phyloP scores from a whole-genome alignment of 2,888 invertebrate species.

The Zootermopsis nevadensis region DNA sequence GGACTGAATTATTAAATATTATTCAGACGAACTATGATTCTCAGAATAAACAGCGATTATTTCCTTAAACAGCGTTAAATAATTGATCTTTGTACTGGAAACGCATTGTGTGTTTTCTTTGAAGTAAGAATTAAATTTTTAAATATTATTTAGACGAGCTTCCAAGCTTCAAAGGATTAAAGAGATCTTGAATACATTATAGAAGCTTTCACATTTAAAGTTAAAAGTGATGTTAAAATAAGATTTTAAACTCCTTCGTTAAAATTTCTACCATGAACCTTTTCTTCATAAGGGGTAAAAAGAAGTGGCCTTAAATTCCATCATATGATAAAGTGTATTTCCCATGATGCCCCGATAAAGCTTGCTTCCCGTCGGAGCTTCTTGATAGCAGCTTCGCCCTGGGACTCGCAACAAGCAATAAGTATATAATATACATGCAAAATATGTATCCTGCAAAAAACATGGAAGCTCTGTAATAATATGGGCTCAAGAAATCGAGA shows the following conservation, averaged over 20 bases:
- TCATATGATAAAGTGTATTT: conserved; percentile 7
- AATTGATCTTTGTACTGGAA: too few relatives aligned
- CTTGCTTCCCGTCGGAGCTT: not conserved
- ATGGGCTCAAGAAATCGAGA: not conserved
- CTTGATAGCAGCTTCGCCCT: not conserved
- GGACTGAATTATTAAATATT: too few relatives aligned
- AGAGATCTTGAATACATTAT: not conserved
- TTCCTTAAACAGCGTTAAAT: too few relatives aligned
- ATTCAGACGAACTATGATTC: too few relatives aligned
- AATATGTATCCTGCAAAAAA: conserved; percentile 13
- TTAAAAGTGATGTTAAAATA: not conserved
- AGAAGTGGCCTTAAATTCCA: not conserved
- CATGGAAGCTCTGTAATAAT: conserved; percentile 1
- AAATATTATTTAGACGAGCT: too few relatives aligned
- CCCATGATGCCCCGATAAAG: not conserved
- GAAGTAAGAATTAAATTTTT: too few relatives aligned
- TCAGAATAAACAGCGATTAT: too few relatives aligned
- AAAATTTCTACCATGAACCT: not conserved
- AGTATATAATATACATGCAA: conserved; percentile 7
- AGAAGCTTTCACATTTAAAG: not conserved
- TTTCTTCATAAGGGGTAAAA: too few relatives aligned
- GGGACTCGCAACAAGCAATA: conserved; percentile 1
- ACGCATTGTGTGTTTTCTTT: too few relatives aligned
- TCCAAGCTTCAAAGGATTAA: too few relatives aligned
- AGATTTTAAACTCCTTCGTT: conserved; percentile 13